A percentile compares a stretch with the other conserved stretches of the same genome.
Evolutionary conservation across 2,888 invertebrate species (phyloP).

Genomic region (Oscheius sp.): DNA sequence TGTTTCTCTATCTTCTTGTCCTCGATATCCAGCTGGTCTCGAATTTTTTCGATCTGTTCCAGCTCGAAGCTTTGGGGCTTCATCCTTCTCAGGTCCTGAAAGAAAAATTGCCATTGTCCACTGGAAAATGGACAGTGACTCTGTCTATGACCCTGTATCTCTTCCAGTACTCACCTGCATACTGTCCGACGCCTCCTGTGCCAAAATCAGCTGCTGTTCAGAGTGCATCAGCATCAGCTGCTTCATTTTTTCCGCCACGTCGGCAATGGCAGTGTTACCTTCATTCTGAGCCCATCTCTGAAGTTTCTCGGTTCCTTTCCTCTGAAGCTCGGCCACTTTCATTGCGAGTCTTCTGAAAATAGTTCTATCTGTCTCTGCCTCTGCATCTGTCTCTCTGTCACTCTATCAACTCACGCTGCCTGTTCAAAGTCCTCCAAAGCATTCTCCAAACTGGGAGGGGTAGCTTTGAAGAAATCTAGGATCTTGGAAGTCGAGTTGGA

Average conservation of each 20-base stretch:
- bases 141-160: too few relatives aligned
- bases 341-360: background rate
- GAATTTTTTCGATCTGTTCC: background rate
- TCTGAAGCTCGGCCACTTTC: slow-evolving; percentile 8
- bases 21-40: background rate
- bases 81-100: slow-evolving; percentile 2
- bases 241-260: background rate
- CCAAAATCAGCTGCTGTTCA: background rate
- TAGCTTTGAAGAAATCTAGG: background rate
- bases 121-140: too few relatives aligned
- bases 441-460: background rate
- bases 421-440: background rate
- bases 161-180: background rate
- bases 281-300: background rate
- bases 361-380: too few relatives aligned
- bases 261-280: slow-evolving; percentile 8
- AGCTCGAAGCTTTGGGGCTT: background rate
- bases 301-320: slow-evolving; percentile 7
- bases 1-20: slow-evolving; percentile 21
- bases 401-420: too few relatives aligned
- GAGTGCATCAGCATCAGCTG: background rate
- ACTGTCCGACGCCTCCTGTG: background rate
- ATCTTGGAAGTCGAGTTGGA: slow-evolving; percentile 7
- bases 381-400: too few relatives aligned
- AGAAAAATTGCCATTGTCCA: background rate